Evolutionary conservation across 2,888 invertebrate species (phyloP).

Genomic region (Tetramorium bicarinatum): DNA sequence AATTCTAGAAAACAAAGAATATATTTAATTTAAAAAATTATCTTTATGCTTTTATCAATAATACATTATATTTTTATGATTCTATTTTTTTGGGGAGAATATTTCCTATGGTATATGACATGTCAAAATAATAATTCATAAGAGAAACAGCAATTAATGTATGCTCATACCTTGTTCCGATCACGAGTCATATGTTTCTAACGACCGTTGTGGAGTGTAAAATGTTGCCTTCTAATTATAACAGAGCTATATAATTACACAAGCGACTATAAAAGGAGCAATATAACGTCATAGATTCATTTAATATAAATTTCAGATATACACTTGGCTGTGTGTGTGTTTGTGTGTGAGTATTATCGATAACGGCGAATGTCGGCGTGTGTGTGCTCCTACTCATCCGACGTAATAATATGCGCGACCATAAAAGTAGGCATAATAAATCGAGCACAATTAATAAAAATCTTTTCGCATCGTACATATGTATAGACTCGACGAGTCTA

Average conservation of each 20-base stretch:
- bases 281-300: constrained; percentile 58
- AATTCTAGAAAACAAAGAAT: neutral
- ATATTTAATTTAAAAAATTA: neutral
- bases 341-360: constrained; percentile 35
- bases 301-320: constrained; percentile 68
- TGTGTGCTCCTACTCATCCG: constrained; percentile 55
- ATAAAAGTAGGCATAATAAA: constrained; percentile 63
- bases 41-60: neutral
- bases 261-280: constrained; percentile 66
- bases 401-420: constrained; percentile 56
- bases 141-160: constrained; percentile 63
- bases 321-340: neutral
- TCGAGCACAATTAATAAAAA: constrained; percentile 68
- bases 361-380: constrained; percentile 33
- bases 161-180: constrained; percentile 43
- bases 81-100: neutral
- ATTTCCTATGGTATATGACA: neutral
- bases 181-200: constrained; percentile 57
- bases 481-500: constrained; percentile 29
- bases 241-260: constrained; percentile 71
- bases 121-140: constrained; percentile 55
- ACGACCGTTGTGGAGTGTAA: constrained; percentile 59
- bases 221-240: constrained; percentile 73
- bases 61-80: neutral
- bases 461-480: constrained; percentile 33